Percentiles rank a stretch among this genome's conserved stretches.
Evolutionary conservation across 2,888 invertebrate genomes (phyloP).

Genomic region (Lasioglossum zephyrum): DNA sequence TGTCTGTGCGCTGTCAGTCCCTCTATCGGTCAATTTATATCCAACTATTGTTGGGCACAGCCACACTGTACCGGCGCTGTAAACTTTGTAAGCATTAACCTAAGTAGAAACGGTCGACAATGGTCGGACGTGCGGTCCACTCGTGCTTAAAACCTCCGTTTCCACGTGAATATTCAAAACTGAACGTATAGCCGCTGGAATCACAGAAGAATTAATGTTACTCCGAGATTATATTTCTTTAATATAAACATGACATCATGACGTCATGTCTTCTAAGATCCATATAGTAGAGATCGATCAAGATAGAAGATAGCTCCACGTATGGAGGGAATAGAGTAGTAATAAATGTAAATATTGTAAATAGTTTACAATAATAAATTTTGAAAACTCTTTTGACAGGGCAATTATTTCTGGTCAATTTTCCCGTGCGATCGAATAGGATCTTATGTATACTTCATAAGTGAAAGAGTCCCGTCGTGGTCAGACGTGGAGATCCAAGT

Average conservation of each 20-base stretch:
- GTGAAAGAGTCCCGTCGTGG: neutral
- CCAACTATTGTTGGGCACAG: neutral
- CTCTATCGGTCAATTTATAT: slow-evolving; percentile 11
- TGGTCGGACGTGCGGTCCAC: neutral
- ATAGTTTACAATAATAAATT: too few relatives aligned
- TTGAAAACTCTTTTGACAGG: too few relatives aligned
- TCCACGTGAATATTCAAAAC: neutral
- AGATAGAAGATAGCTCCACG: too few relatives aligned
- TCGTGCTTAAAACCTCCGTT: neutral
- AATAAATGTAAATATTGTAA: too few relatives aligned
- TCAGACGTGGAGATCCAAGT: neutral
- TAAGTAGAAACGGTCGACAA: slow-evolving; percentile 15
- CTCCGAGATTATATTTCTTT: too few relatives aligned
- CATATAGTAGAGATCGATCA: too few relatives aligned
- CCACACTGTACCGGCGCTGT: neutral
- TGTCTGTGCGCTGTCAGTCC: slow-evolving; percentile 1
- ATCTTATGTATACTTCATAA: neutral
- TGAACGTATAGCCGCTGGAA: neutral
- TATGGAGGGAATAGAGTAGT: too few relatives aligned
- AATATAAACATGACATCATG: too few relatives aligned
- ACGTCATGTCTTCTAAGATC: too few relatives aligned
- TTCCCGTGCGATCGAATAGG: too few relatives aligned
- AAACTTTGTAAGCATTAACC: slow-evolving; percentile 5
- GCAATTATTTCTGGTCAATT: too few relatives aligned
- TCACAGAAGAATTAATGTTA: neutral